Evolutionary conservation across 2,113 vertebrate species (phyloP), one percentile per base, ranked within the genome.

Genomic region (human (Homo sapiens)): DNA sequence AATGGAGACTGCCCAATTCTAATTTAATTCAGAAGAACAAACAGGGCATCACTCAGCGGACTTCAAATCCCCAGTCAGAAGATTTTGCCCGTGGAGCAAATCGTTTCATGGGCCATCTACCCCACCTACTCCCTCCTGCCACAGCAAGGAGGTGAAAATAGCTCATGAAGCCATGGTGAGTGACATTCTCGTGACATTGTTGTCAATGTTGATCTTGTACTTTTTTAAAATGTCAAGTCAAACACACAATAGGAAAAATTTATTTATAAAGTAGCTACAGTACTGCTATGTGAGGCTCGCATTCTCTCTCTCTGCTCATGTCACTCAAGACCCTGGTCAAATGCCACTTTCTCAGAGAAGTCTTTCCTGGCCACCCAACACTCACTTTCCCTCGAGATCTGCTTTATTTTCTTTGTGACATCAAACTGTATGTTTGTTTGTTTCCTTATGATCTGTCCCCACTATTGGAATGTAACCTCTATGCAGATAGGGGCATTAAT

Each of bases 1-100:
- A 17, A 50, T 1, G 27, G 92, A 97, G 66, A 25, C 52, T 27
- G 64, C 81, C 93, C 52, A 3, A 6, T 48, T 66, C 93, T 90
- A 81, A 94, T 78, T 92, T 52, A 84, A 95, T 81, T 93, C 94
- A 52, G 88, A 76, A 82, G 85, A 78, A 88, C 80, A 93, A 95
- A 92, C 57, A 78, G 90, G 35, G 79, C 27, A 91, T 97, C 98
- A 97, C 90, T 96, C 92, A 93, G 52, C 87, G 30, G 90, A 55
- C 86, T 57, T 91, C 93, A 90, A 59, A 32, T 43, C 79, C 90
- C 82, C 20, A 3, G 32, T 82, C 88, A 23, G 72, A 94, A 61
- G 68, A 84, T 2, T 17, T 52, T 43, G 55, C 68, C 83, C 92
- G 22, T 0, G 70, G 22, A 97, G 93, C 93, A 93, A 72, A 95